Base-by-base conservation (phyloP, 1,140 invertebrate genomes). In the Samia ricini region DNA sequence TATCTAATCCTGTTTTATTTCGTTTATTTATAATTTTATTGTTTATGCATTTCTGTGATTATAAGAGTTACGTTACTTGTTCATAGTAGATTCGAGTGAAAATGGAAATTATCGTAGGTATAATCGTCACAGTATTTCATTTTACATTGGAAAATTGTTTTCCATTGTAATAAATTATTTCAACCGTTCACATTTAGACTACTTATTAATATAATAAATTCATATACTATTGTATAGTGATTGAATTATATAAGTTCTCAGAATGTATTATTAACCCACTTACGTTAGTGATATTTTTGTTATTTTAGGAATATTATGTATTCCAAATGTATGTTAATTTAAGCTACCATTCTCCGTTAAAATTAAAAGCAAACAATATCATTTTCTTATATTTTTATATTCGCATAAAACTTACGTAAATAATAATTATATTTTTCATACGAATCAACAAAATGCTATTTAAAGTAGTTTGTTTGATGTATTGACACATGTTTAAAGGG, bases 11-110 rank as follows among this genome's bases (percentile, higher is more conserved):
- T 63, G 74, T 68, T 58, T 63, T 64, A 70, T 70, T 61, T 72
- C 76, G 78, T 70, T 83, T 71, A 68, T 83, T 81, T 26, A 26
- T 85, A 77, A 76, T 71, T 61, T 72, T 83, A 77, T 83, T 77
- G 72, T 81, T 81, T 76, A 80, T 81, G 81, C 79, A 84, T 87
- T 83, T 89, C 86, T 87, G 83, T 89, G 81, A 88, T 87, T 72
- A 58, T 82, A 75, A 73, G 72, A 71, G 78, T 75, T 72, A 66
- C 71, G 71, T 77, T 75, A 69, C n/a, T 71, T 66, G 51, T 67
- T 52, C n/a, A n/a, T 67, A 66, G 54, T 66, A 33, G 33, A 15
- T n/a, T 42, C 15, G 33, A 12, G 33, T n/a, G 4, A 8, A 42
- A 15, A 42, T 26, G 8, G 3, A 26, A 42, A 15, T 15, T 42